These are phyloP conservation scores for Nannospalax galili DNA, from an alignment of 2,113 vertebrate species.

Conservation along the genomic window DNA sequence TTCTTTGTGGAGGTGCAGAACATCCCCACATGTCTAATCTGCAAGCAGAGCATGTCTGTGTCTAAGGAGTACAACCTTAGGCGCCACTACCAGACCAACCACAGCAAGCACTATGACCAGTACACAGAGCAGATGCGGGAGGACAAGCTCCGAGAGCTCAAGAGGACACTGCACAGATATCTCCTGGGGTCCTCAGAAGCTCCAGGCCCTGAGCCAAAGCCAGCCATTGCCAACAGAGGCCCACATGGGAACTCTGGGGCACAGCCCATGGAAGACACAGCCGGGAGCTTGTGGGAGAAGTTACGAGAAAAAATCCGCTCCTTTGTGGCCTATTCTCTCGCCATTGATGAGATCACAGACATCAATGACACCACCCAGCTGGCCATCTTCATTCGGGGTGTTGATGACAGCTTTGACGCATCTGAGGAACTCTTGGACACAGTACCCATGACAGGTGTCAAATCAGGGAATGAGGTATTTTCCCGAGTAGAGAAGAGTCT, in stretches of 20 bases:
- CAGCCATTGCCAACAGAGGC: accelerated
- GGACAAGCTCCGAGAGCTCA: constrained; percentile 65
- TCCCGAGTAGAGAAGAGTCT: constrained; percentile 73
- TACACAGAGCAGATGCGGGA: constrained; percentile 39
- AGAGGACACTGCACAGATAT: constrained; percentile 52
- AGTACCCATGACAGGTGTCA: constrained; percentile 57
- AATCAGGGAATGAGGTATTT: constrained; percentile 55
- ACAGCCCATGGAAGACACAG: constrained; percentile 34
- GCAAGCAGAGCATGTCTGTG: constrained; percentile 72
- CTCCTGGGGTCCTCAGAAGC: constrained; percentile 43
- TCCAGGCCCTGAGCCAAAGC: background rate
- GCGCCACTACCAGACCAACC: constrained; percentile 76
- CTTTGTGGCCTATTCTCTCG: constrained; percentile 62
- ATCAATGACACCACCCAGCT: constrained; percentile 74
- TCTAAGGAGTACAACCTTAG: constrained; percentile 78
- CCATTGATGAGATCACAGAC: constrained; percentile 80
- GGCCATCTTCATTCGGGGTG: constrained; percentile 73
- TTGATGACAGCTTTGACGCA: constrained; percentile 54
- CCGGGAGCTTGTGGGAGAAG: constrained; percentile 62
- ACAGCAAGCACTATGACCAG: constrained; percentile 75
- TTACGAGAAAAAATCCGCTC: constrained; percentile 62
- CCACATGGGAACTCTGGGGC: accelerated
- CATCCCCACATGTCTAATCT: constrained; percentile 69
- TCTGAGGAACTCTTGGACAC: constrained; percentile 75
- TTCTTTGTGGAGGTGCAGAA: constrained; percentile 79